Evolutionary conservation across 92 coral and sea anemone species (phyloP), one percentile per base, ranked within the genome.

Genomic region (Micromussa lordhowensis): DNA sequence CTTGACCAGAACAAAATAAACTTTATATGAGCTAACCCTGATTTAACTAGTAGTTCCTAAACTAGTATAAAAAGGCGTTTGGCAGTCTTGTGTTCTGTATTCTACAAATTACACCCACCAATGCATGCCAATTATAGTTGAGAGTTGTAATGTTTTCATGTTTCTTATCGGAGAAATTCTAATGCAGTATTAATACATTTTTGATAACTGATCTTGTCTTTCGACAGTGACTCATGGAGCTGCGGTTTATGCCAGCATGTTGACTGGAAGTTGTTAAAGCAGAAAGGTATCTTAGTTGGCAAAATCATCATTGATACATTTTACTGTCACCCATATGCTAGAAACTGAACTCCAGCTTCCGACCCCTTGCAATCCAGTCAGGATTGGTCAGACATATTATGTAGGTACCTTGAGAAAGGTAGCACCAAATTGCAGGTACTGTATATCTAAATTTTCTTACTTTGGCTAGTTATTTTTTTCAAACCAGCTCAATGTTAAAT

Each of bases 191-290:
- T 44, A 9, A 44, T 44, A 44, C 51, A 44, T 11, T 9, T 8
- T 8, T 77, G 32, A 28, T n/a, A n/a, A 40, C 14, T 57, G 36
- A 9, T 35, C 32, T 49, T 29, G 21, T 17, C 82, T 38, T 19
- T 31, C 26, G n/a, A 24, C 54, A 97, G 99, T 92, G 99, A 97
- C 68, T 83, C 93, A 18, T 97, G 99, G 99, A 97, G 96, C 64
- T 97, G 99, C 86, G 99, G 99, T 21, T 84, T 97, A 75, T 97
- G 99, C 66, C 81, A 80, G 40, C 86, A 85, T 75, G 87, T 97
- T n/a, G 97, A 97, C 86, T 86, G 81, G 76, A 90, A 81, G 55
- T 44, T 86, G 7, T 35, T 92, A 77, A 94, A 93, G 44, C 83
- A 85, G 77, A 64, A 89, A 94, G 99, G 99, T 97, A 79, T 17